These are phyloP conservation scores for Pardosa pseudoannulata DNA, from an alignment of 2,888 invertebrate species.

Conservation along the genomic window DNA sequence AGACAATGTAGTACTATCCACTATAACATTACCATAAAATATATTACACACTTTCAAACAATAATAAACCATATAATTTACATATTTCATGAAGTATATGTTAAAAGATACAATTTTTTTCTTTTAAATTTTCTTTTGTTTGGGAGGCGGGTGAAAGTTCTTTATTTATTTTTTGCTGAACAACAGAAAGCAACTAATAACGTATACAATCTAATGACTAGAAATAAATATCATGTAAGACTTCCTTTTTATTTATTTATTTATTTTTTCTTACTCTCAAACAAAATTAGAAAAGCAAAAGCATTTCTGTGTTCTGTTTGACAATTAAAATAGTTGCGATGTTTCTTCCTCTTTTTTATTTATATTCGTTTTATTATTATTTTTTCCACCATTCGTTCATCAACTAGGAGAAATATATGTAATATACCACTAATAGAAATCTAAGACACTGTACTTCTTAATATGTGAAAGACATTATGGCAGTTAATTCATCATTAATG, in stretches of 20 bases:
- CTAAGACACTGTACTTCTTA: conserved; percentile 56
- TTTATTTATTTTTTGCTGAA: background rate
- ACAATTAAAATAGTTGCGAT: background rate
- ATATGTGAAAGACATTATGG: conserved; percentile 65
- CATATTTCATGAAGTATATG: conserved; percentile 18
- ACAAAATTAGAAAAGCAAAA: conserved; percentile 1
- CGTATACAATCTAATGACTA: background rate
- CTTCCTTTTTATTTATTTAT: background rate
- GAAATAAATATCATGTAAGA: background rate
- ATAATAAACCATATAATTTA: conserved; percentile 49
- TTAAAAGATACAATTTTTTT: background rate
- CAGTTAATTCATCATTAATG: conserved; percentile 55
- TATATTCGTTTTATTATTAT: background rate
- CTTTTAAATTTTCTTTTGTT: too few relatives aligned
- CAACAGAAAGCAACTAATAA: background rate
- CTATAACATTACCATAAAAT: conserved; percentile 72
- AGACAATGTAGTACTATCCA: conserved; percentile 39
- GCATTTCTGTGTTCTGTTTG: background rate
- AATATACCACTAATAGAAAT: background rate
- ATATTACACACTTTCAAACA: conserved; percentile 64
- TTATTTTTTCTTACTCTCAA: too few relatives aligned
- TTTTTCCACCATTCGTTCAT: too few relatives aligned
- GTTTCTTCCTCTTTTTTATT: background rate
- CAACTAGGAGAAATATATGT: background rate
- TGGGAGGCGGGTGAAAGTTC: too few relatives aligned